Base-by-base conservation (phyloP, 2,113 vertebrate species). In the Silurus meridionalis region DNA sequence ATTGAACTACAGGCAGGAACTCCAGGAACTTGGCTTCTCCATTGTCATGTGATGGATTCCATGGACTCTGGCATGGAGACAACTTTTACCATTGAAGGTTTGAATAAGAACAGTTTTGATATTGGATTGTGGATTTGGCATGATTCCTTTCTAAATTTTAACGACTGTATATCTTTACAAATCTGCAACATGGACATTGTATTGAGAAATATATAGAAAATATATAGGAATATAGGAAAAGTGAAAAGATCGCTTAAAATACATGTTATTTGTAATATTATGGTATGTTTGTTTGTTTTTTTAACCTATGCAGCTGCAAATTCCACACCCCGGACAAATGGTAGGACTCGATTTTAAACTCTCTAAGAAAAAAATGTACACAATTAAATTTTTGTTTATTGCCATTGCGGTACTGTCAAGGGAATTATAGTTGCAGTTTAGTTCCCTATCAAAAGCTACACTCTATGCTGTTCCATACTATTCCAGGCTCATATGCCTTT, bases 41-140 rank as follows among this genome's bases (percentile, higher is more conserved):
- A 99, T 85, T 99, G 98, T 72, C 97, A 99, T 0, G 95, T 99
- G 13, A 91, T 94, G 0, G 96, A 97, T 87, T 97, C 99, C 90
- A 97, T 99, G 84, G 94, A 96, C 0, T 95, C 96, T 0, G 98
- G 98, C 93, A 99, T 99, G 98, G 97, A 99, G 37, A 80, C 88
- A 0, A 85, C 96, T 11, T 97, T 97, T 89, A 98, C 96, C 1
- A 96, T 99, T 86, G 19, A 48, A 0, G 75, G 79, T 83, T 6
- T 69, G 67, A 50, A 66, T 10, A 11, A 53, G 28, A 60, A 21
- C 17, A 14, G 21, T 64, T 60, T 23, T 58, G 17, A 79, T 37
- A 6, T 37, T 71, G 19, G 71, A 11, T 23, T 50, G 3, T 52
- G 4, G 4, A 75, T 52, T 52, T 9, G 37, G 37, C 37, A 37